Evolutionary conservation across 2,797 vertebrate genomes (phyloP).

Genomic region (Lagocephalus sceleratus): DNA sequence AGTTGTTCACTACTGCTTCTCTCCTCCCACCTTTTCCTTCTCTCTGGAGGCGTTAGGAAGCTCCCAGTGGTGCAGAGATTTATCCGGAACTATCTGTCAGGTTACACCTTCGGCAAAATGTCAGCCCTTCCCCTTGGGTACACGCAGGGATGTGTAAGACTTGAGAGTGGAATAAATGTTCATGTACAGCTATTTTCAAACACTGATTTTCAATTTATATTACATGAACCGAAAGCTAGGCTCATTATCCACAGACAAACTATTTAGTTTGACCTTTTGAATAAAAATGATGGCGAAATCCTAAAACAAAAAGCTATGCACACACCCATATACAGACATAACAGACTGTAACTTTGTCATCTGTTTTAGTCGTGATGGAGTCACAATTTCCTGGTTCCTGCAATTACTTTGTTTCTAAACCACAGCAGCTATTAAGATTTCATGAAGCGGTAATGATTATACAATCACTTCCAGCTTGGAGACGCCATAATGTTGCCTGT

Average conservation of each 20-base stretch:
- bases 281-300: neutral
- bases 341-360: slow-evolving; percentile 3
- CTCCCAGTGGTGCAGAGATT: slow-evolving; percentile 31
- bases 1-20: slow-evolving; percentile 48
- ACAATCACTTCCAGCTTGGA: slow-evolving; percentile 59
- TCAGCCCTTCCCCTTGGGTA: slow-evolving; percentile 16
- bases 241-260: too few species aligned
- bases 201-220: too few species aligned
- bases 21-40: slow-evolving; percentile 26
- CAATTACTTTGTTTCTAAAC: slow-evolving; percentile 56
- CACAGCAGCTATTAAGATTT: slow-evolving; percentile 70
- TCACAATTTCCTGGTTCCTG: slow-evolving; percentile 40
- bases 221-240: too few species aligned
- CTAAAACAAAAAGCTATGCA: slow-evolving; percentile 2
- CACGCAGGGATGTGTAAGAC: slow-evolving; percentile 3
- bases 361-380: slow-evolving; percentile 51
- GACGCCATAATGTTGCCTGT: slow-evolving; percentile 49
- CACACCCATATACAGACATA: slow-evolving; percentile 6
- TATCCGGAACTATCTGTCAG: slow-evolving; percentile 37
- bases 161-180: neutral
- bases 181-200: too few species aligned
- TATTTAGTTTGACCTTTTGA: too few species aligned
- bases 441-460: slow-evolving; percentile 71
- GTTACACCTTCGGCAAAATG: slow-evolving; percentile 37
- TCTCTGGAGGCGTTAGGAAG: slow-evolving; percentile 33